Conservation (phyloP, 2,888 invertebrate genomes). For the Ornithoptera priamus region DNA sequence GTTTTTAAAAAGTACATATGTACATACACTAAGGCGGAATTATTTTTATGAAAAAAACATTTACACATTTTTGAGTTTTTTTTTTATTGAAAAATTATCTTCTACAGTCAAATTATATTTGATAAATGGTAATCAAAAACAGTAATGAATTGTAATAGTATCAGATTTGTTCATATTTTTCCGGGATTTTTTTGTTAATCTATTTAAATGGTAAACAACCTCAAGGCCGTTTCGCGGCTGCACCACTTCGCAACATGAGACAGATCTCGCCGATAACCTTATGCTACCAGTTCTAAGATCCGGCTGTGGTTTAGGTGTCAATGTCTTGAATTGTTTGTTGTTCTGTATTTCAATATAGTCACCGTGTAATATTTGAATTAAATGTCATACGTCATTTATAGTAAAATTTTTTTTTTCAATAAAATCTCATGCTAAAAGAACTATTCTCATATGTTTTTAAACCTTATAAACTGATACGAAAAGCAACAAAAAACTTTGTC, state of each 20-base stretch:
- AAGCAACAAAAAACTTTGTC: no score
- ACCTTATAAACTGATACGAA: no score
- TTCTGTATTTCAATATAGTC: constrained; percentile 24
- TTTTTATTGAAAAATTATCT: no score
- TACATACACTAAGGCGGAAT: no score
- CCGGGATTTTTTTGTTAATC: not conserved
- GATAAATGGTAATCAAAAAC: not conserved
- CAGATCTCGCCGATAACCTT: constrained; percentile 38
- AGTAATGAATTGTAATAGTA: not conserved
- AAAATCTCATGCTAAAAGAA: no score
- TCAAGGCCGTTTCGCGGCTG: constrained; percentile 21
- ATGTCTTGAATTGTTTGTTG: constrained; percentile 48
- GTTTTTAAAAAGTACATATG: no score
- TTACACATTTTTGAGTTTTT: no score
- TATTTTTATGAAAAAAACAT: no score
- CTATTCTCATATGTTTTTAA: no score
- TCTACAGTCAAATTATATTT: not conserved
- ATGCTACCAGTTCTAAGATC: constrained; percentile 56
- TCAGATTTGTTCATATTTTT: not conserved
- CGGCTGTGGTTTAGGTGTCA: constrained; percentile 67
- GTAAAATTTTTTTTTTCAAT: not conserved
- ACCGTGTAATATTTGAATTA: not conserved
- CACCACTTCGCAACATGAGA: constrained; percentile 26
- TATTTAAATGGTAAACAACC: constrained; percentile 5
- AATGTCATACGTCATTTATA: not conserved